Evolutionary conservation across 2,113 vertebrate species (phyloP).

Genomic region (Merops nubicus): DNA sequence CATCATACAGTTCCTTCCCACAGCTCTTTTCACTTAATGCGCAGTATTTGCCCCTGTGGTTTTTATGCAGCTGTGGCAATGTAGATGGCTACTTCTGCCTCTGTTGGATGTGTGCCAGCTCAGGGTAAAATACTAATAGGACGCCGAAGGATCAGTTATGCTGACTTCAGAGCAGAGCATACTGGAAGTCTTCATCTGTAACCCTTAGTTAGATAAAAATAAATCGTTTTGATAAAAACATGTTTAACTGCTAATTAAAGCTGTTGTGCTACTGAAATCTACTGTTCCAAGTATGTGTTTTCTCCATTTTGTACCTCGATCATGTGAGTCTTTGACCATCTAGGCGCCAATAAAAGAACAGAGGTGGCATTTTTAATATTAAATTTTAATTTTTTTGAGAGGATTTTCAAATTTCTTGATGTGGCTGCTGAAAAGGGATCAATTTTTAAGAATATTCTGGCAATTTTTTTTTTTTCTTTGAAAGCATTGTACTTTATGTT

Average conservation of each 20-base stretch:
- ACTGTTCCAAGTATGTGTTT: neutral
- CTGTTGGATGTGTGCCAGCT: too few species aligned
- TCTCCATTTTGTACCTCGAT: neutral
- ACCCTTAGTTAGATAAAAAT: neutral
- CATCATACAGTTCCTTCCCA: neutral
- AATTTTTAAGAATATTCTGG: neutral
- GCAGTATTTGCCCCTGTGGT: accelerated
- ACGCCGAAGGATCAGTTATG: neutral
- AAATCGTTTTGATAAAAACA: neutral
- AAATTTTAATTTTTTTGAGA: neutral
- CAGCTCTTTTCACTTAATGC: accelerated
- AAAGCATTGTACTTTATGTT: neutral
- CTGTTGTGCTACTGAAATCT: neutral
- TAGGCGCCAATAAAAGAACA: neutral
- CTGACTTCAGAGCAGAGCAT: neutral
- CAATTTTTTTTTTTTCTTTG: neutral
- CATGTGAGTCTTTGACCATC: neutral
- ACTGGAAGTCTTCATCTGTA: neutral
- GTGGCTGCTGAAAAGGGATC: neutral
- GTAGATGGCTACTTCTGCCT: neutral
- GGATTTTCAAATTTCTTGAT: neutral
- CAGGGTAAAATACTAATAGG: accelerated
- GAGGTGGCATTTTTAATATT: neutral
- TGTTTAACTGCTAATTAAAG: neutral
- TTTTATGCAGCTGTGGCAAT: neutral